Percentiles rank a stretch among this genome's conserved stretches.
These are phyloP conservation scores for Ceraclea dissimilis DNA, from an alignment of 2,888 invertebrate genomes.

Conservation along the genomic window DNA sequence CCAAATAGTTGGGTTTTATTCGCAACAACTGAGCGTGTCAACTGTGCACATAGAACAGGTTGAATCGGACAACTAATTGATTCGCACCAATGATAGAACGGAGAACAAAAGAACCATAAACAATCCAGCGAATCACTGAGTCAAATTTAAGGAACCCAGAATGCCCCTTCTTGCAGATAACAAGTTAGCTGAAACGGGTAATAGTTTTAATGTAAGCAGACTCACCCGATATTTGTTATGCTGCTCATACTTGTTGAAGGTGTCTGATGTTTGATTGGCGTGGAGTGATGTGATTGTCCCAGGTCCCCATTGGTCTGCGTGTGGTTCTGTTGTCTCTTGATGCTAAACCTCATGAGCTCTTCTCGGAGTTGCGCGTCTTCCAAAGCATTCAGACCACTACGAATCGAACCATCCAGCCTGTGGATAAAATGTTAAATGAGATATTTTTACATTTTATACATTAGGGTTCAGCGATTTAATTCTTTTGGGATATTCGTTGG, in stretches of 20 bases:
- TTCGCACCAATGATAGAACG: too few relatives aligned
- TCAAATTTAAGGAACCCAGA: too few relatives aligned
- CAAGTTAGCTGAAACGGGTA: too few relatives aligned
- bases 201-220: too few relatives aligned
- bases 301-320: constrained; percentile 42
- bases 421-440: not conserved
- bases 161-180: too few relatives aligned
- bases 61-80: too few relatives aligned
- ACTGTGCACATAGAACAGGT: too few relatives aligned
- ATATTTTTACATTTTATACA: not conserved
- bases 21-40: too few relatives aligned
- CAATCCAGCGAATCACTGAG: too few relatives aligned
- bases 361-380: constrained; percentile 45
- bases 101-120: too few relatives aligned
- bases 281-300: constrained; percentile 41
- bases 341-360: constrained; percentile 39
- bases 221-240: constrained; percentile 45
- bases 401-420: constrained; percentile 36
- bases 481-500: not conserved
- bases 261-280: constrained; percentile 40
- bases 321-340: constrained; percentile 45
- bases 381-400: constrained; percentile 44
- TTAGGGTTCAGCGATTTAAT: not conserved
- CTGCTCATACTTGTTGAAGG: constrained; percentile 47
- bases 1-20: too few relatives aligned